These are phyloP conservation scores for Euglossa dilemma DNA, from an alignment of 1,140 invertebrate species.

Conservation along the genomic window DNA sequence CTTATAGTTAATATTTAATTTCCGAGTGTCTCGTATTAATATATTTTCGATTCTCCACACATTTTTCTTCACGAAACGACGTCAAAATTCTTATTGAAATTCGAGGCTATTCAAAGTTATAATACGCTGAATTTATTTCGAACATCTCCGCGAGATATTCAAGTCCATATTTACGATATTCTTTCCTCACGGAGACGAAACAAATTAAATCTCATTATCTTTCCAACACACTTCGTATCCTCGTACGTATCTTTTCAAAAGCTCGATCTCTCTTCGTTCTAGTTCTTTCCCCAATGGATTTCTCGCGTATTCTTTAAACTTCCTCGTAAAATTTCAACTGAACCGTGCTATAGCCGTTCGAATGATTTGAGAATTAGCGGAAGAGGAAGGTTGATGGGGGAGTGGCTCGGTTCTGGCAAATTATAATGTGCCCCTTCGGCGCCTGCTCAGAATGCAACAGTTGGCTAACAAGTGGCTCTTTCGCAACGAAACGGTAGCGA, in stretches of 20 bases:
- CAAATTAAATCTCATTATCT: conserved; percentile 6
- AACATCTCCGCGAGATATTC: too few species aligned
- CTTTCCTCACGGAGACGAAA: too few species aligned
- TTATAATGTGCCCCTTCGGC: conserved; percentile 61
- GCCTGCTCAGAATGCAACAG: conserved; percentile 73
- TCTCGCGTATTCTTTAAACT: neutral
- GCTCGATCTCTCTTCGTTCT: neutral
- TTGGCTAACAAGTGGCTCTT: conserved; percentile 79
- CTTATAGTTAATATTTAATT: too few species aligned
- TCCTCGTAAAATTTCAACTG: neutral
- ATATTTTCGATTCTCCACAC: too few species aligned
- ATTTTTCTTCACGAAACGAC: too few species aligned
- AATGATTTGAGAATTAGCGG: neutral
- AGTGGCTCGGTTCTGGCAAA: conserved; percentile 48
- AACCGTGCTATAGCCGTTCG: neutral
- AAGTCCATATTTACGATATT: neutral
- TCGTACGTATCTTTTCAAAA: neutral
- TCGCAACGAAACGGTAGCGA: conserved; percentile 58
- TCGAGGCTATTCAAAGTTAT: too few species aligned
- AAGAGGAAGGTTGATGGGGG: conserved; percentile 5
- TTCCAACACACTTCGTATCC: neutral
- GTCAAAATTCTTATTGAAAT: too few species aligned
- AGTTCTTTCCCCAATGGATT: neutral
- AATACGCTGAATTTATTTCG: too few species aligned
- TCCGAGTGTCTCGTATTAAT: too few species aligned